Evolutionary conservation across 2,888 invertebrate genomes (phyloP).

Genomic region (Boloria selene): DNA sequence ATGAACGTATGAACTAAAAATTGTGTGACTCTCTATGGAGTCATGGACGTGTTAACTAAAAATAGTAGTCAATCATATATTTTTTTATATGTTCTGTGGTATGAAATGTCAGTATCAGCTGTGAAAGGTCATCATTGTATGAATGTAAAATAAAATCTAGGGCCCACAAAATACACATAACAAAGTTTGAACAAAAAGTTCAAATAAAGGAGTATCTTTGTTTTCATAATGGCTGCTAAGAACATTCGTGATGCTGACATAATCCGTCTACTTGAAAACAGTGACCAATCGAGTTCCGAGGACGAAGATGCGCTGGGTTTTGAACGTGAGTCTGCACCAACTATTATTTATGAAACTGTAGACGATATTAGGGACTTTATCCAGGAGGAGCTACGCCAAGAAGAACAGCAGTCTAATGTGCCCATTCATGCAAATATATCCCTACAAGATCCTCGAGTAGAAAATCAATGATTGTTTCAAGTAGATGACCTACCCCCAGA

Average conservation of each 20-base stretch:
- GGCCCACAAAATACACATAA: background rate
- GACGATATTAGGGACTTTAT: background rate
- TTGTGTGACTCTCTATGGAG: background rate
- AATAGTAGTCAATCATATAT: background rate
- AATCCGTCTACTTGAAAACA: conserved; percentile 8
- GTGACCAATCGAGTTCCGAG: conserved; percentile 8
- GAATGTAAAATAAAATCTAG: too few relatives aligned
- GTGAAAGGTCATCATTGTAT: background rate
- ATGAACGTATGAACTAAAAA: too few relatives aligned
- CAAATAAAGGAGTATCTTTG: background rate
- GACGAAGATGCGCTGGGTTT: conserved; percentile 6
- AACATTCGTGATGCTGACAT: conserved; percentile 1
- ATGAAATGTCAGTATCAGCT: background rate
- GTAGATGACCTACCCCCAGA: conserved; percentile 9
- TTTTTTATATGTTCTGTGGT: background rate
- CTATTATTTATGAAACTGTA: too few relatives aligned
- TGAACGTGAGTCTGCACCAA: conserved; percentile 5
- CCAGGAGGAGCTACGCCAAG: background rate
- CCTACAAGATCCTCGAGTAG: conserved; percentile 5
- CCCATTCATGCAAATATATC: conserved; percentile 9
- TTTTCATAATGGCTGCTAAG: background rate
- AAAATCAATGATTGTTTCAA: conserved; percentile 11
- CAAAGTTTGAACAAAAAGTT: background rate
- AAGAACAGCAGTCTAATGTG: conserved; percentile 4
- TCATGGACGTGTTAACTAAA: too few relatives aligned